Evolutionary conservation across 2,888 invertebrate genomes (phyloP).

Genomic region (Agrotis segetum): DNA sequence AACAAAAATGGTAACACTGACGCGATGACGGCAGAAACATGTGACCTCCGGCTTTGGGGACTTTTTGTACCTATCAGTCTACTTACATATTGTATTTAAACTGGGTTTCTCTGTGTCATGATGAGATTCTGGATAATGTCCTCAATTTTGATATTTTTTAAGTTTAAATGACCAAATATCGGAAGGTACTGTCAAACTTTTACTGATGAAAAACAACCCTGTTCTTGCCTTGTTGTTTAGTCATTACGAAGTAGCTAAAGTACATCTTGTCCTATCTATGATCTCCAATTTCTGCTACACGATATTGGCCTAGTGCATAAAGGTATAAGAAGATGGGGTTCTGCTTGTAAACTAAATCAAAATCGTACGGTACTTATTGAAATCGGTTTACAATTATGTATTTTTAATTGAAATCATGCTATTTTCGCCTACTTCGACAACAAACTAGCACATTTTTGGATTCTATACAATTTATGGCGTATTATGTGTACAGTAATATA

Average conservation of each 20-base stretch:
- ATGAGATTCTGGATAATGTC: no score
- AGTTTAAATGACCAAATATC: no score
- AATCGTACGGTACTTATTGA: background rate
- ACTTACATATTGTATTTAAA: no score
- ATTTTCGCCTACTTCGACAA: background rate
- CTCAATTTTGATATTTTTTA: no score
- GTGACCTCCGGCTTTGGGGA: background rate
- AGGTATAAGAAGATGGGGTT: background rate
- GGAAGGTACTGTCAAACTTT: no score
- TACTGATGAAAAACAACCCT: no score
- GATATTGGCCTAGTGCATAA: background rate
- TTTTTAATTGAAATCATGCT: slow-evolving; percentile 4
- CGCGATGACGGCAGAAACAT: no score
- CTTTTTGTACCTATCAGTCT: no score
- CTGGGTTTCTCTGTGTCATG: background rate
- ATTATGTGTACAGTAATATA: background rate
- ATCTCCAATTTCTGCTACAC: background rate
- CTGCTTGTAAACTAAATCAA: background rate
- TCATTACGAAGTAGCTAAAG: background rate
- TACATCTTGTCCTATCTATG: background rate
- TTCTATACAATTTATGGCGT: background rate
- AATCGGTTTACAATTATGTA: background rate
- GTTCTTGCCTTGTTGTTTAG: no score
- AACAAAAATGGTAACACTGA: background rate
- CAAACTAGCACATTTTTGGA: background rate